Base-by-base conservation (phyloP, 2,113 vertebrate genomes). In the Pelusios castaneus region DNA sequence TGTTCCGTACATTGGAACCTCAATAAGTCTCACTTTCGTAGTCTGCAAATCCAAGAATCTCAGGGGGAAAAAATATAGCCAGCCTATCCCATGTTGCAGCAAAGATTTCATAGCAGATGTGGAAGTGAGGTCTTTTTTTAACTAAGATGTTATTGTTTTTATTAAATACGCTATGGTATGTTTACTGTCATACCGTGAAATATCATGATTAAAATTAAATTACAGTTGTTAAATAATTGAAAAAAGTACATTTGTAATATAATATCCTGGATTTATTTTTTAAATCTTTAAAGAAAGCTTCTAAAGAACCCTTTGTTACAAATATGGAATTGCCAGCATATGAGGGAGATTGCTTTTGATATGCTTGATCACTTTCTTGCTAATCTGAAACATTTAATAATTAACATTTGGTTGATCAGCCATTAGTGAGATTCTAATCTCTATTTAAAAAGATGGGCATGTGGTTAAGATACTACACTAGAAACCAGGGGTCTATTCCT, bases 301-400 rank as follows among this genome's bases (percentile, higher is more conserved):
- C 25, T 70, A 29, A 85, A 85, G 89, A 85, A 81, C 14, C 19
- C 43, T 11, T 3, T 92, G 83, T 70, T 70, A 70, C 63, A 70
- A 67, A 67, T n/a, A 70, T 4, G 4, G n/a, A 19, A 22, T 22
- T 70, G 63, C n/a, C n/a, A 70, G 10, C n/a, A 38, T 38, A 38
- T 19, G 63, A 22, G 19, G n/a, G n/a, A 22, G 19, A n/a, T 8
- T 38, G n/a, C 4, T 38, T 38, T 38, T 21, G n/a, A 70, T 70
- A 9, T 38, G 82, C 19, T 3, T 87, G 56, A 24, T 95, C 80
- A 90, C 80, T 93, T 63, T n/a, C 21, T 43, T 92, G 12, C 49
- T 93, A 45, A 2, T 34, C 41, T 73, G 88, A 96, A 41, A 87
- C 86, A 67, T 91, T 80, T 80, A 90, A 82, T 56, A 75, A 91